A percentile compares a stretch with the other conserved stretches of the same genome.
phyloP scores from a whole-genome alignment of 2,888 invertebrate species.

The Pyrrhosoma nymphula region DNA sequence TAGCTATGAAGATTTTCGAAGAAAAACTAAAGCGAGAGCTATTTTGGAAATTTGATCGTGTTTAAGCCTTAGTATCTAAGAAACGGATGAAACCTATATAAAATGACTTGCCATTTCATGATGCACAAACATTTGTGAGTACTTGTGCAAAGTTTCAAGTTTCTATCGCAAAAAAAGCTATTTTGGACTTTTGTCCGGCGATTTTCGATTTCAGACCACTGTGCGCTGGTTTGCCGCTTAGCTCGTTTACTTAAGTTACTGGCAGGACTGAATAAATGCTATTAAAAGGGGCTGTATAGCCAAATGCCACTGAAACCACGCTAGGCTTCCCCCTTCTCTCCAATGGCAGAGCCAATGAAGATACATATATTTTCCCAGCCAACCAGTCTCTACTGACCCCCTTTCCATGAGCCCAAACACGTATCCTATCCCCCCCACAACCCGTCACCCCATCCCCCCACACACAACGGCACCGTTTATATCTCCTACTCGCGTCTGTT shows the following conservation, averaged over 20 bases:
- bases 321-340: background rate
- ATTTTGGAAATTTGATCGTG: no score
- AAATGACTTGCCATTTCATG: no score
- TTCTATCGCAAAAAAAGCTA: no score
- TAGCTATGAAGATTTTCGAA: no score
- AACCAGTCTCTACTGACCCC: background rate
- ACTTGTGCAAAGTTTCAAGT: no score
- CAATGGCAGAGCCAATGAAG: background rate
- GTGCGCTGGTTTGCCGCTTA: slow-evolving; percentile 41
- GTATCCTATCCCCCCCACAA: background rate
- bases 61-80: no score
- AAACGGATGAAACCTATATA: no score
- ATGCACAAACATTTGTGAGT: no score
- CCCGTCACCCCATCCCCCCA: background rate
- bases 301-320: slow-evolving; percentile 40
- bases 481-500: slow-evolving; percentile 35
- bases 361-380: slow-evolving; percentile 6
- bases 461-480: background rate
- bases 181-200: no score
- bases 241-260: slow-evolving; percentile 36
- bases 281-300: slow-evolving; percentile 56
- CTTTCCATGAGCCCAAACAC: background rate
- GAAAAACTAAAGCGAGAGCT: no score
- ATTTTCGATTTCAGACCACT: no score
- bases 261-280: slow-evolving; percentile 61